phyloP scores from a whole-genome alignment of 2,113 vertebrate species.

The Amblyopsis rosae region DNA sequence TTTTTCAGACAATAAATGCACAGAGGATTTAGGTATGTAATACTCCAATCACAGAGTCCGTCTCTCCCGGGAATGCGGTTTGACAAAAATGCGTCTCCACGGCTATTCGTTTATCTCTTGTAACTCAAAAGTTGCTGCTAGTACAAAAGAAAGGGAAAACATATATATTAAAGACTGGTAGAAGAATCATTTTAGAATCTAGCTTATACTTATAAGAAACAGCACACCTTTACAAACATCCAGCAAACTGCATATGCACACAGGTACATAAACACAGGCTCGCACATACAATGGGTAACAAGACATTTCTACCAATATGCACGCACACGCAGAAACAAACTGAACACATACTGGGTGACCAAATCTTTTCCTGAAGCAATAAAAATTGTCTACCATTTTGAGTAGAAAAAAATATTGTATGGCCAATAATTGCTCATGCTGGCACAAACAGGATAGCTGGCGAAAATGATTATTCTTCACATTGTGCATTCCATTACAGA shows the following conservation, averaged over 20 bases:
- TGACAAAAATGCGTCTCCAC: background rate
- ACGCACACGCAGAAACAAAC: background rate
- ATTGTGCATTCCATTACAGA: constrained; percentile 70
- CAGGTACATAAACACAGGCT: background rate
- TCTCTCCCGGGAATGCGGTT: constrained; percentile 1
- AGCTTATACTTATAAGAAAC: constrained; percentile 22
- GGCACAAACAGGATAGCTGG: constrained; percentile 69
- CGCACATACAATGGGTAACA: background rate
- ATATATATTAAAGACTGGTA: constrained; percentile 32
- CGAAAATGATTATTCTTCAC: constrained; percentile 70
- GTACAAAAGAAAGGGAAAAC: constrained; percentile 22
- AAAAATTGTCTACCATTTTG: constrained; percentile 43
- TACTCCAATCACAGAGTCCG: constrained; percentile 33
- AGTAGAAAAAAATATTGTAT: constrained; percentile 24
- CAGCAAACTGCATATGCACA: background rate
- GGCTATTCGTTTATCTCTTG: constrained; percentile 16
- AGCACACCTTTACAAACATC: background rate
- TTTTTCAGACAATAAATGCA: constrained; percentile 34
- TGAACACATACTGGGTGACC: constrained; percentile 30
- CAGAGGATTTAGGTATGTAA: constrained; percentile 37
- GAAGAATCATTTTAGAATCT: background rate
- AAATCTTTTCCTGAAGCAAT: constrained; percentile 29
- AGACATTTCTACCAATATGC: background rate
- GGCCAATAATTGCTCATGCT: constrained; percentile 67
- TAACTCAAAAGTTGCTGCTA: background rate